Conservation (phyloP, 2,113 vertebrate species). For the Ranitomeya imitator region DNA sequence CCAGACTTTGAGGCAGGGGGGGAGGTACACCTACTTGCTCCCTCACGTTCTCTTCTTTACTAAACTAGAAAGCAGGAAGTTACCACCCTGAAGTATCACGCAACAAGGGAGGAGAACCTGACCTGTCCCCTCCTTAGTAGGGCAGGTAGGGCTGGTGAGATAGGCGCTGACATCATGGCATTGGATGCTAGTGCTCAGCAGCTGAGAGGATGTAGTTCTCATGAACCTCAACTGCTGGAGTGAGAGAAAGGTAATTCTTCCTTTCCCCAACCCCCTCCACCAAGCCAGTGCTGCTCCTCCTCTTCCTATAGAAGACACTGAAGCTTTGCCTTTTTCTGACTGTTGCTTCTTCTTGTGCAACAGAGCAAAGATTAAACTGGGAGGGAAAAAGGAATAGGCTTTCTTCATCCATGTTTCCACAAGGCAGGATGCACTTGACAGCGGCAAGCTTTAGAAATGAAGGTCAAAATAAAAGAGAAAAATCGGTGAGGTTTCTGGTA, state of each 20-base stretch:
- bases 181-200: constrained; percentile 26
- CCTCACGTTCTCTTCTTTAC: constrained; percentile 50
- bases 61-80: constrained; percentile 58
- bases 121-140: constrained; percentile 55
- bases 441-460: neutral
- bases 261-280: constrained; percentile 34
- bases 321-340: constrained; percentile 50
- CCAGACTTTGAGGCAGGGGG: constrained; percentile 29
- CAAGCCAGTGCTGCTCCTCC: constrained; percentile 51
- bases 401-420: neutral
- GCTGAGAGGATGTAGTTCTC: constrained; percentile 40
- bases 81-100: constrained; percentile 55
- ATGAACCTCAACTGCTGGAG: constrained; percentile 40
- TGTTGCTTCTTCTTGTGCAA: constrained; percentile 51
- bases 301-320: constrained; percentile 53
- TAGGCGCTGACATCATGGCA: constrained; percentile 52
- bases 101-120: constrained; percentile 55
- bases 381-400: constrained; percentile 11
- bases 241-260: constrained; percentile 52
- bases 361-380: constrained; percentile 42
- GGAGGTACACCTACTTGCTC: constrained; percentile 38
- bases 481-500: neutral
- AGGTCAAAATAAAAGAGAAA: neutral
- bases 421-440: neutral
- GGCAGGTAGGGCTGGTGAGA: constrained; percentile 48